A percentile compares a stretch with the other conserved stretches of the same genome.
phyloP scores from a whole-genome alignment of 2,888 invertebrate genomes.

The Mythimna loreyi region DNA sequence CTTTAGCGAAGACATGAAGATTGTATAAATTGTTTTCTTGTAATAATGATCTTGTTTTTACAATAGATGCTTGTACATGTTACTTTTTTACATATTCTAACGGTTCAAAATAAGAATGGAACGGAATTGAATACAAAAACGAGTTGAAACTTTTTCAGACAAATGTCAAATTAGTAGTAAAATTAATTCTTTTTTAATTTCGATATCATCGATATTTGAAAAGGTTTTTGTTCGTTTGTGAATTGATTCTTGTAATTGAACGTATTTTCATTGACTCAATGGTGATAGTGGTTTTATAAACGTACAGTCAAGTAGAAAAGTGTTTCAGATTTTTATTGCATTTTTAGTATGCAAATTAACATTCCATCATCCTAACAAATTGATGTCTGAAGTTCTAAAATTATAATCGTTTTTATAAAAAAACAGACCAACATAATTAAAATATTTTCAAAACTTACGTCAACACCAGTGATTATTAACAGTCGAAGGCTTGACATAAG shows the following conservation, averaged over 20 bases:
- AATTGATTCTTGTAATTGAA: constrained; percentile 7
- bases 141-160: not conserved
- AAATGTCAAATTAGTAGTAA: too few species aligned
- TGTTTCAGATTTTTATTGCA: not conserved
- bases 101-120: not conserved
- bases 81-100: not conserved
- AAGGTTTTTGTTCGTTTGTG: not conserved
- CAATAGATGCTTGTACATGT: not conserved
- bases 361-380: not conserved
- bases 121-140: not conserved
- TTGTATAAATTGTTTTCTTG: constrained; percentile 24
- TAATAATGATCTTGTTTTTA: constrained; percentile 7
- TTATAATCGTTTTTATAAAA: too few species aligned
- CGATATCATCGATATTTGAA: not conserved
- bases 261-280: not conserved
- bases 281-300: constrained; percentile 4
- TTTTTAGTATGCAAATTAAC: not conserved
- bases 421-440: too few species aligned
- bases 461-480: not conserved
- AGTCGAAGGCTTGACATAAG: not conserved
- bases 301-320: constrained; percentile 22
- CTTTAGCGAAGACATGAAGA: constrained; percentile 23
- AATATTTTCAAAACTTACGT: not conserved
- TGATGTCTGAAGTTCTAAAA: not conserved
- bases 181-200: not conserved